Evolutionary conservation across 2,888 invertebrate species (phyloP).

Genomic region (Silvanus unidentatus): DNA sequence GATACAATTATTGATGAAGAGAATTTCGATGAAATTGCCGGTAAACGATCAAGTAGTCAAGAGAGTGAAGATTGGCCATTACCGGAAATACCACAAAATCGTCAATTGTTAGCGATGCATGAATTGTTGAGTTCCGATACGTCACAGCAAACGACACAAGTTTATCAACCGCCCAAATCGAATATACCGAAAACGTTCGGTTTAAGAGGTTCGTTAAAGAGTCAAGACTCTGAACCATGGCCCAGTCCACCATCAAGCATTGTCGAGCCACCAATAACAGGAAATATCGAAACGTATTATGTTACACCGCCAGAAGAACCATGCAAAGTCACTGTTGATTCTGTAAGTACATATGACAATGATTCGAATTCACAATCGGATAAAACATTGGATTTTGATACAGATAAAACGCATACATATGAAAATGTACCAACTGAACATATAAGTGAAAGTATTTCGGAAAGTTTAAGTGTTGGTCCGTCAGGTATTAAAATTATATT

Average conservation of each 20-base stretch:
- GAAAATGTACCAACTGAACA: slow-evolving; percentile 42
- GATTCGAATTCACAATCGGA: slow-evolving; percentile 59
- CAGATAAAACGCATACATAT: slow-evolving; percentile 42
- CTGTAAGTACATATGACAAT: slow-evolving; percentile 55
- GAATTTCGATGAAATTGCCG: slow-evolving; percentile 36
- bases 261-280: slow-evolving; percentile 65
- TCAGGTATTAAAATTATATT: slow-evolving; percentile 43
- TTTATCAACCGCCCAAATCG: slow-evolving; percentile 41
- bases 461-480: slow-evolving; percentile 42
- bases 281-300: slow-evolving; percentile 76
- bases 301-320: slow-evolving; percentile 74
- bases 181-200: slow-evolving; percentile 44
- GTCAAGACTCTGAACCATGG: slow-evolving; percentile 73
- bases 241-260: slow-evolving; percentile 72
- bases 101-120: slow-evolving; percentile 40
- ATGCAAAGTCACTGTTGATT: slow-evolving; percentile 69
- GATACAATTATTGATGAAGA: slow-evolving; percentile 48
- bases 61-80: slow-evolving; percentile 73
- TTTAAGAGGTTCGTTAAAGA: slow-evolving; percentile 41
- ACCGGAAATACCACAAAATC: slow-evolving; percentile 58
- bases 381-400: slow-evolving; percentile 55
- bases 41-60: slow-evolving; percentile 53
- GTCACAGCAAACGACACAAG: slow-evolving; percentile 43
- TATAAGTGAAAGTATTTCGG: slow-evolving; percentile 40
- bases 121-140: slow-evolving; percentile 45